Conservation (phyloP, 2,113 vertebrate genomes). For the Menidia beryllina region DNA sequence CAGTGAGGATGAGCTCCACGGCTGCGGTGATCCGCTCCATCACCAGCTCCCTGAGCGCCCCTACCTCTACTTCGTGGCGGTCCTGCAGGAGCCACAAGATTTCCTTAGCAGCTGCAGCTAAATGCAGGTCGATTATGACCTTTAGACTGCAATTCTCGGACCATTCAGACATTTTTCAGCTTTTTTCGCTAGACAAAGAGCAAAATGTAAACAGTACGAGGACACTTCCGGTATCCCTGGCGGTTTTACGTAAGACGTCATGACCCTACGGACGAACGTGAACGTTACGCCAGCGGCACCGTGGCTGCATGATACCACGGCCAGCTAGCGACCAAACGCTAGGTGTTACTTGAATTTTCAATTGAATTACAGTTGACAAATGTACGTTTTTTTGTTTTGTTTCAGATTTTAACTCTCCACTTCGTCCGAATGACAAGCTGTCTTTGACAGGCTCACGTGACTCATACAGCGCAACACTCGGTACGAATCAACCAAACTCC, state of each 20-base stretch:
- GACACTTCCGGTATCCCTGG: slow-evolving; percentile 46
- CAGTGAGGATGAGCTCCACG: slow-evolving; percentile 45
- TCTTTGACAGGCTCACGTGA: too few relatives aligned
- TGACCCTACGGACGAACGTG: background rate
- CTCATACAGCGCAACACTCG: background rate
- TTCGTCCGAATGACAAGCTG: background rate
- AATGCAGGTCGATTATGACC: slow-evolving; percentile 31
- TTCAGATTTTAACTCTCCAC: background rate
- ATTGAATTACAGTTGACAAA: background rate
- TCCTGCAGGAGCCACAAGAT: slow-evolving; percentile 50
- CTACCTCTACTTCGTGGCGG: background rate
- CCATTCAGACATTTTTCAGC: slow-evolving; percentile 45
- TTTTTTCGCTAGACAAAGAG: slow-evolving; percentile 40
- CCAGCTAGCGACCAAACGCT: background rate
- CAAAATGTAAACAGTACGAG: slow-evolving; percentile 56
- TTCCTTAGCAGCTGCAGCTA: slow-evolving; percentile 38
- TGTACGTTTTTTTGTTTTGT: background rate
- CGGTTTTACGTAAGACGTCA: background rate
- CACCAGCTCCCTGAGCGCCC: slow-evolving; percentile 32
- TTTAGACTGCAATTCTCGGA: slow-evolving; percentile 7
- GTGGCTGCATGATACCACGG: too few relatives aligned
- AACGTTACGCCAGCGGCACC: background rate
- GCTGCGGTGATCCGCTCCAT: slow-evolving; percentile 48
- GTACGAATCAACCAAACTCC: background rate
- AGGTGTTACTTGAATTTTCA: background rate